Conservation (phyloP, 2,888 invertebrate species). For the Scaeva pyrastri region DNA sequence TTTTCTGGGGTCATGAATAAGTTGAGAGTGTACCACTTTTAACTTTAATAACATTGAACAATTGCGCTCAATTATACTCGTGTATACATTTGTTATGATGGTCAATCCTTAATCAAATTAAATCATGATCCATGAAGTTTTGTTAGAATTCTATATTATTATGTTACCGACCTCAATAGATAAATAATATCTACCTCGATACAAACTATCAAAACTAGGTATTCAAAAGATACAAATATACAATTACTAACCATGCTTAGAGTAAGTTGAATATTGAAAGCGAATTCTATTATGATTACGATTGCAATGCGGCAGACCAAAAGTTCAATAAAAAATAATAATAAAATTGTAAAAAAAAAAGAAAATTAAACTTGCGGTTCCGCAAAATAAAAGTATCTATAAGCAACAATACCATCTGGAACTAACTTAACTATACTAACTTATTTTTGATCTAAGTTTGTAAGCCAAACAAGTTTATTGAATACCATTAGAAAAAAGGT, state of each 20-base stretch:
- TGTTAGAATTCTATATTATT: slow-evolving; percentile 14
- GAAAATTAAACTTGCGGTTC: slow-evolving; percentile 18
- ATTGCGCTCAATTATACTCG: neutral
- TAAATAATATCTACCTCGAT: slow-evolving; percentile 1
- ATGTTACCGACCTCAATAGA: slow-evolving; percentile 10
- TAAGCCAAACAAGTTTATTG: slow-evolving; percentile 11
- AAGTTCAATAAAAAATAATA: slow-evolving; percentile 13
- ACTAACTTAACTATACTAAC: neutral
- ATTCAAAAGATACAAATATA: neutral
- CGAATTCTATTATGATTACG: neutral
- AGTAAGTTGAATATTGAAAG: slow-evolving; percentile 7
- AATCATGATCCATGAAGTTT: slow-evolving; percentile 25
- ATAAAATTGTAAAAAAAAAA: neutral
- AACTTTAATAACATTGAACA: neutral
- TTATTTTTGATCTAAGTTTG: neutral
- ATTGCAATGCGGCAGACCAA: slow-evolving; percentile 7
- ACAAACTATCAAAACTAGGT: neutral
- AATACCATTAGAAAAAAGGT: neutral
- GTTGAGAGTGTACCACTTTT: neutral
- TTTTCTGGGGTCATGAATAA: neutral
- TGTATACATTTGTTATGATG: too few relatives aligned
- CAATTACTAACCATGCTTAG: neutral
- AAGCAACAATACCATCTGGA: neutral
- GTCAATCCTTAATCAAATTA: slow-evolving; percentile 15
- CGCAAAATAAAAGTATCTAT: slow-evolving; percentile 7